These are phyloP conservation scores for Conomelus anceps DNA, from an alignment of 2,888 invertebrate species.

Conservation along the genomic window DNA sequence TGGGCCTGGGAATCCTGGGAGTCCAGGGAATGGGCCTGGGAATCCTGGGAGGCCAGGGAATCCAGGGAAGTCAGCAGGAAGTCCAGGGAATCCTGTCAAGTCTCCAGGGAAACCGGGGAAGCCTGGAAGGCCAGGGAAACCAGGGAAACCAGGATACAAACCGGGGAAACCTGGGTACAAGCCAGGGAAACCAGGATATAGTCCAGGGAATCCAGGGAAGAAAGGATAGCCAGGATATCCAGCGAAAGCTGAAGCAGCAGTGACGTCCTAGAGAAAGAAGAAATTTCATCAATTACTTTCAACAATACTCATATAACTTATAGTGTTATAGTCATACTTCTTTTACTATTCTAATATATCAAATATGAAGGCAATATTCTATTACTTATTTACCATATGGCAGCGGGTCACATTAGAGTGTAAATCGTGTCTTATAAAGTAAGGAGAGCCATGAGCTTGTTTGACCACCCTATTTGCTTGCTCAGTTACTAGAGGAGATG, in stretches of 20 bases:
- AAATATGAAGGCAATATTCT: too few relatives aligned
- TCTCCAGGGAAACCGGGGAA: neutral
- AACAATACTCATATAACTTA: neutral
- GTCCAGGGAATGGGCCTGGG: neutral
- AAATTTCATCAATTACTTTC: neutral
- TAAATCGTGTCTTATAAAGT: too few relatives aligned
- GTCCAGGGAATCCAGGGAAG: neutral
- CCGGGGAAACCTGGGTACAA: neutral
- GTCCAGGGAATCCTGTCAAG: neutral
- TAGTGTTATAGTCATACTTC: too few relatives aligned
- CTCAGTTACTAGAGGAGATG: too few relatives aligned
- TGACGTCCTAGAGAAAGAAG: neutral
- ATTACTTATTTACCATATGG: too few relatives aligned
- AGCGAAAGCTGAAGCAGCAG: neutral
- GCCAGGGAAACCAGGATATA: neutral
- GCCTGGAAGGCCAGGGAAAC: neutral
- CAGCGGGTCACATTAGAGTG: too few relatives aligned
- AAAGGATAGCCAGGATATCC: neutral
- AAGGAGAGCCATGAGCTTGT: too few relatives aligned
- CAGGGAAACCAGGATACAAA: neutral
- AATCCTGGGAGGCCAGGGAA: neutral
- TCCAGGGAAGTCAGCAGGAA: neutral
- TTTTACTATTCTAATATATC: too few relatives aligned
- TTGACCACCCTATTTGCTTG: too few relatives aligned
- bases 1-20: neutral